Evolutionary conservation across 2,888 invertebrate genomes (phyloP).

Genomic region (Elgonia sp.): DNA sequence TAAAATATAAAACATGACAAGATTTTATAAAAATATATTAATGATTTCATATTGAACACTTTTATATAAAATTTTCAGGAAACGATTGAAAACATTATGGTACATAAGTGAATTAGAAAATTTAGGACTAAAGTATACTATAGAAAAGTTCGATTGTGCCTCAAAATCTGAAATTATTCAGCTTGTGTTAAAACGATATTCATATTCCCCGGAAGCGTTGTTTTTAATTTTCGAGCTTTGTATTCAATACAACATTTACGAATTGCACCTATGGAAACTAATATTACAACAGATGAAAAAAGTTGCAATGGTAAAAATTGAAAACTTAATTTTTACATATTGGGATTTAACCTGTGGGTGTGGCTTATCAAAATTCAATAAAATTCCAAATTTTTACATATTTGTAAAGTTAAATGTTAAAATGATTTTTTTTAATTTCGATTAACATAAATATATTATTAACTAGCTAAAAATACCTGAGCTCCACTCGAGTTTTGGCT

Average conservation of each 20-base stretch:
- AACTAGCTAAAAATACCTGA: too few relatives aligned
- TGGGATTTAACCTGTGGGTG: too few relatives aligned
- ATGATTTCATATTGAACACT: too few relatives aligned
- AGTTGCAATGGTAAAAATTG: slow-evolving; percentile 79
- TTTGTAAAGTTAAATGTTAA: too few relatives aligned
- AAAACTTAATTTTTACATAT: not conserved
- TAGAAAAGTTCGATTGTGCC: slow-evolving; percentile 82
- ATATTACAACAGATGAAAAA: slow-evolving; percentile 81
- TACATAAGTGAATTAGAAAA: slow-evolving; percentile 85
- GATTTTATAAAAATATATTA: too few relatives aligned
- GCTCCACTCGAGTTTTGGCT: too few relatives aligned
- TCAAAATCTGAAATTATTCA: slow-evolving; percentile 82
- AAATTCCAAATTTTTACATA: too few relatives aligned
- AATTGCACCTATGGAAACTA: slow-evolving; percentile 80
- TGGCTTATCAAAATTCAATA: too few relatives aligned
- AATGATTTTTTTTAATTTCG: too few relatives aligned
- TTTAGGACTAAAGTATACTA: slow-evolving; percentile 84
- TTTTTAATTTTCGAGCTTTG: slow-evolving; percentile 82
- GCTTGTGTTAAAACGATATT: slow-evolving; percentile 80
- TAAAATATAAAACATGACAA: too few relatives aligned
- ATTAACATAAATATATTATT: too few relatives aligned
- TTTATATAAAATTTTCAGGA: slow-evolving; percentile 77
- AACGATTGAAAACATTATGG: slow-evolving; percentile 83
- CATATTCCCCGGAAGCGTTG: slow-evolving; percentile 79
- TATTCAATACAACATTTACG: slow-evolving; percentile 82